Conservation (phyloP, 2,888 invertebrate species). For the Perizoma affinitatum region DNA sequence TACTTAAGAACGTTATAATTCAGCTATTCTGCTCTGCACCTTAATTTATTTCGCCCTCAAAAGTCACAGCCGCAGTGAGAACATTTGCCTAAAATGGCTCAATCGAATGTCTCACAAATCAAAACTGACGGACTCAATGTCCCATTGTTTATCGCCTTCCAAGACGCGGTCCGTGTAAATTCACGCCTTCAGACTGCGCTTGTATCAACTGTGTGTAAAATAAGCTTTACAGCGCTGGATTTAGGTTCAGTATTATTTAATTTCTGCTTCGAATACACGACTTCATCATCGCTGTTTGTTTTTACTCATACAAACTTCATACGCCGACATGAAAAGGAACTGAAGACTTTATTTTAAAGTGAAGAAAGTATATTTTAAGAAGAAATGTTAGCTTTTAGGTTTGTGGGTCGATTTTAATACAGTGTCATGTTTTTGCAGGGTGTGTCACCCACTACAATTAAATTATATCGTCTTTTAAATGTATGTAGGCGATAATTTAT, state of each 20-base stretch:
- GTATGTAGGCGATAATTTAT: neutral
- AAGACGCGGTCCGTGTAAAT: conserved; percentile 50
- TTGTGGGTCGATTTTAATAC: conserved; percentile 13
- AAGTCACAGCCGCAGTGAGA: conserved; percentile 14
- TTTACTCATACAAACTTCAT: conserved; percentile 29
- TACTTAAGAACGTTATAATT: too few species aligned
- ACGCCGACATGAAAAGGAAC: neutral
- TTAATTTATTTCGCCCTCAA: neutral
- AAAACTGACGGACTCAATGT: conserved; percentile 45
- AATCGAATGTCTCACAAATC: conserved; percentile 47
- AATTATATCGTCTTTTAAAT: conserved; percentile 1
- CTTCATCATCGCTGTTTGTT: conserved; percentile 63
- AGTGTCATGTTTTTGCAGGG: conserved; percentile 7
- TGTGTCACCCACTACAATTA: neutral
- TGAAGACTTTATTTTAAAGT: conserved; percentile 1
- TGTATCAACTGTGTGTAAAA: conserved; percentile 4
- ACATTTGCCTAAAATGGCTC: conserved; percentile 28
- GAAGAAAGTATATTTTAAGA: neutral
- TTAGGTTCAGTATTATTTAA: conserved; percentile 4
- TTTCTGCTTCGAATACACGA: conserved; percentile 56
- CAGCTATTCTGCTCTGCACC: too few species aligned
- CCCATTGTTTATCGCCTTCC: conserved; percentile 52
- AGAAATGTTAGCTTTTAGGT: neutral
- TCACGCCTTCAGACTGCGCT: conserved; percentile 44
- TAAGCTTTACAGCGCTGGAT: neutral